phyloP scores from a whole-genome alignment of 2,888 invertebrate genomes.

The Orgyia antiqua region DNA sequence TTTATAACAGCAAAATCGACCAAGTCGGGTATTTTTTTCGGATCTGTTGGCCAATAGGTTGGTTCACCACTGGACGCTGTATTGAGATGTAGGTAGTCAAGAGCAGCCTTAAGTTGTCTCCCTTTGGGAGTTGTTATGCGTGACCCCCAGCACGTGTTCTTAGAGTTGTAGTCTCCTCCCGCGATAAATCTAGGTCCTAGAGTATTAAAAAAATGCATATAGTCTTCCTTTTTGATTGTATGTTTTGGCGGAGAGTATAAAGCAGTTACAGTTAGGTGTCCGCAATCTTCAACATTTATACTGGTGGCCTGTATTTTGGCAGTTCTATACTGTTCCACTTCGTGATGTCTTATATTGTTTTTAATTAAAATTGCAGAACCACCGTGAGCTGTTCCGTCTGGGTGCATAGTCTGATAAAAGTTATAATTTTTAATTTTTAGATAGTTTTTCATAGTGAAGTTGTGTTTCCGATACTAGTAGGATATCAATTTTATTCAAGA shows the following conservation, averaged over 20 bases:
- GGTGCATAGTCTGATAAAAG: no score
- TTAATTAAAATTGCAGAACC: no score
- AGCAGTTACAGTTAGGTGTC: not conserved
- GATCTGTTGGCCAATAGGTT: not conserved
- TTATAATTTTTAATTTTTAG: not conserved
- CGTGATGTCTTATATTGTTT: no score
- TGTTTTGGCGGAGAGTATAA: no score
- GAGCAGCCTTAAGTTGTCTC: not conserved
- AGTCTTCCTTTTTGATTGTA: no score
- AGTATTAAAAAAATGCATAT: not conserved
- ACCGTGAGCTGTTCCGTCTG: no score
- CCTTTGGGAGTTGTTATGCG: not conserved
- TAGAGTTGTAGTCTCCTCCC: not conserved
- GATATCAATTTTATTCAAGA: no score
- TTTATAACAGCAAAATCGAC: not conserved
- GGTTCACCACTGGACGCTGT: not conserved
- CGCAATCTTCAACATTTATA: not conserved
- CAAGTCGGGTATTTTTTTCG: not conserved
- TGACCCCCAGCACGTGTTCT: not conserved
- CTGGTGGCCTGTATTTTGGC: no score
- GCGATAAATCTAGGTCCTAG: not conserved
- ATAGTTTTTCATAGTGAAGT: not conserved
- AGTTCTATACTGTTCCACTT: no score
- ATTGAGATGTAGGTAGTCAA: not conserved
- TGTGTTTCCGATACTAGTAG: slow-evolving; percentile 5